Base-by-base conservation (phyloP, 2,888 invertebrate genomes). In the Eubasilissa splendida region DNA sequence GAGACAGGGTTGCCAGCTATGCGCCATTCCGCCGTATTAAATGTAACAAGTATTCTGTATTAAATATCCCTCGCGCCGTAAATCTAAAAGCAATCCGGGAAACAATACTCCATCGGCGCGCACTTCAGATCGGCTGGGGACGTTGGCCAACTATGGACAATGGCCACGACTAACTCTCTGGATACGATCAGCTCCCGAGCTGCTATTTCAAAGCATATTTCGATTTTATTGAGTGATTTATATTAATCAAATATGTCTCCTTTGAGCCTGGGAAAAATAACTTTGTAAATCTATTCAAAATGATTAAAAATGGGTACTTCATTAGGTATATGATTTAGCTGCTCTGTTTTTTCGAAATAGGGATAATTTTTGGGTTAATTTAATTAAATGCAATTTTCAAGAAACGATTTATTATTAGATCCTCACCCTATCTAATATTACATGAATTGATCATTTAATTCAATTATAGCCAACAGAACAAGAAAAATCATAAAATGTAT, bases 11-110 rank as follows among this genome's bases (percentile, higher is more conserved):
- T 63, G 33, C 63, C 63, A n/a, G 42, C 68, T n/a, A 5, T 9
- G 50, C 68, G 14, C 14, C 50, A 68, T 52, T 70, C 31, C 76
- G 53, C 60, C 42, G 58, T 68, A 77, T 68, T 76, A 56, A 77
- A 58, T 42, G 68, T 68, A 77, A 58, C 68, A 68, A 66, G 68
- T 58, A 65, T 50, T 58, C 63, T 33, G 68, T 70, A 71, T 78
- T 78, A 63, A 78, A 78, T 71, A 77, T 77, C 74, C 60, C 59
- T 22, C 52, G n/a, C 68, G 76, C 66, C 75, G 75, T 76, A 77
- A 82, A 78, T 79, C 79, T 54, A 77, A 79, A 82, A 77, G 75
- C 77, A 76, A 79, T 82, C 76, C 68, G 52, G 71, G 54, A 71
- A 71, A 56, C 71, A 71, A 71, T 71, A 31, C 71, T 71, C 71